phyloP scores from a whole-genome alignment of 2,113 vertebrate species.

The Numida meleagris region DNA sequence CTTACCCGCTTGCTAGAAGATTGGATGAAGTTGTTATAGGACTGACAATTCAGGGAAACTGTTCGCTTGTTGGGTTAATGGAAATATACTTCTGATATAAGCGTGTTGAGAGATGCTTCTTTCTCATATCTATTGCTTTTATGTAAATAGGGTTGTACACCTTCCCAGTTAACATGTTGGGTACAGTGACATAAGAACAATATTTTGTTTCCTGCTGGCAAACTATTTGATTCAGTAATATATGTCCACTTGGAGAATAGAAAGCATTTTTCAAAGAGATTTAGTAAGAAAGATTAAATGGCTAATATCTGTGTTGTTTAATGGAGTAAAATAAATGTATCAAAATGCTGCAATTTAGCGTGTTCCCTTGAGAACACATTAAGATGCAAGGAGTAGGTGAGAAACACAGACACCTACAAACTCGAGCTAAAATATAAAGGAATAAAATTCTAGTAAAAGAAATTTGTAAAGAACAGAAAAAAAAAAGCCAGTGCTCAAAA shows the following conservation, averaged over 20 bases:
- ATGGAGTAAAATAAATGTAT: not conserved
- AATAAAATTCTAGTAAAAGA: not conserved
- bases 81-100: not conserved
- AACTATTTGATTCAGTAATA: not conserved
- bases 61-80: not conserved
- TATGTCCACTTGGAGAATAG: not conserved
- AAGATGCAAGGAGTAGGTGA: not conserved
- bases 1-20: not conserved
- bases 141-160: not conserved
- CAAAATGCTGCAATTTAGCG: not conserved
- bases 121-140: not conserved
- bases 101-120: not conserved
- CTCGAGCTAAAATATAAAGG: not conserved
- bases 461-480: not conserved
- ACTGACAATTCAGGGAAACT: not conserved
- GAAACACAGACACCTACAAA: not conserved
- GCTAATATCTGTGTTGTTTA: not conserved
- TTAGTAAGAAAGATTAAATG: not conserved
- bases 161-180: not conserved
- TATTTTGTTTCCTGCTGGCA: not conserved
- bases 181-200: rapidly evolving
- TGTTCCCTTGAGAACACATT: not conserved
- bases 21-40: rapidly evolving
- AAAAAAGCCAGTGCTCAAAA: not conserved
- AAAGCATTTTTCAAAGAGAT: not conserved